Base-by-base conservation (phyloP, 2,888 invertebrate species). In the Amphipyra tragopoginis region DNA sequence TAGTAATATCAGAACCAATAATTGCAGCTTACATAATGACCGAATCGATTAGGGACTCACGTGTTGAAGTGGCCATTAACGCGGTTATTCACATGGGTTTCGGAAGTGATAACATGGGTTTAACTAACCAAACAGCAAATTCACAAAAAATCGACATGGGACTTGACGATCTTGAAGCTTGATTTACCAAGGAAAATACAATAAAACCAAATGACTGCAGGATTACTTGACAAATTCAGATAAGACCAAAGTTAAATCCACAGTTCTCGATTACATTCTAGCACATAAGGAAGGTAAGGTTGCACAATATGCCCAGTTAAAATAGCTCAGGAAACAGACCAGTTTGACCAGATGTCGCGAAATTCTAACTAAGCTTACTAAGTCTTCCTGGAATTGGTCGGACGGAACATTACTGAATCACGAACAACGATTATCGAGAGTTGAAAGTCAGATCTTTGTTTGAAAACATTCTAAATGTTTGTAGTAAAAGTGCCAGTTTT, bases 11-110 rank as follows among this genome's bases (percentile, higher is more conserved):
- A 15, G 21, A 44, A 21, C 8, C 38, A n/a, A n/a, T 56, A 67
- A 49, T 61, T 47, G 5, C 36, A 29, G 2, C n/a, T 52, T 45
- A 72, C 40, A 38, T 67, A 72, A 66, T 73, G 15, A 34, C 53
- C 40, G 40, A 36, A 67, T 54, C 73, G 34, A 45, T 68, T 72
- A 45, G 11, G 44, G 2, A 21, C 39, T 50, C 53, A 50, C 14
- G 10, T 26, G 15, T 15, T n/a, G 11, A 1, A 6, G 26, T 21
- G 33, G 21, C 33, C 9, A 44, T 33, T 26, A 66, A 48, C n/a
- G 33, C 14, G 26, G 58, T 29, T 47, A 57, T 57, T 65, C n/a
- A 38, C 15, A 33, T 44, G 3, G 40, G 14, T 45, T 50, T 68
- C 26, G 14, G n/a, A 38, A 2, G 21, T 21, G 21, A 21, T 21